Evolutionary conservation across 2,797 vertebrate genomes (phyloP).

Genomic region (Muscicapa striata): DNA sequence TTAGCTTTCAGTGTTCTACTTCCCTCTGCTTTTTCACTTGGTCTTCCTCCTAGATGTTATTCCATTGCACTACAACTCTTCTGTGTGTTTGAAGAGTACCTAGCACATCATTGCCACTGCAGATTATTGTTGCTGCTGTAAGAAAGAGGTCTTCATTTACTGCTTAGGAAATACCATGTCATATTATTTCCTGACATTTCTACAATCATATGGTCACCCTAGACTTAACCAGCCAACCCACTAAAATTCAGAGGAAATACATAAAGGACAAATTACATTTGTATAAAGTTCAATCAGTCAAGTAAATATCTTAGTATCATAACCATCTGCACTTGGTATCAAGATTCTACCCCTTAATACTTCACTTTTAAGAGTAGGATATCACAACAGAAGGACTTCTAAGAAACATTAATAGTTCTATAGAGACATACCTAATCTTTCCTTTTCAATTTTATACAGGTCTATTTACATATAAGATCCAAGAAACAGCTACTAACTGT

Average conservation of each 20-base stretch:
- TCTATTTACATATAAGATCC: neutral
- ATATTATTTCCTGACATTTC: neutral
- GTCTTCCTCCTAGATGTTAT: neutral
- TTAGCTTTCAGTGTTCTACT: neutral
- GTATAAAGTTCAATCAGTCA: neutral
- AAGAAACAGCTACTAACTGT: neutral
- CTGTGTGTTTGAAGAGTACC: neutral
- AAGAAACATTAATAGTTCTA: neutral
- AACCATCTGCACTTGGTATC: neutral
- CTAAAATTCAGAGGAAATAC: neutral
- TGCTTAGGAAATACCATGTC: neutral
- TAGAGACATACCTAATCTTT: neutral
- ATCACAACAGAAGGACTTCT: neutral
- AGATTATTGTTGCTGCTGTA: fast-evolving
- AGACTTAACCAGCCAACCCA: neutral
- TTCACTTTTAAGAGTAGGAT: neutral
- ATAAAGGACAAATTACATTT: neutral
- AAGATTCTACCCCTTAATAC: neutral
- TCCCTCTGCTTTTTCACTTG: neutral
- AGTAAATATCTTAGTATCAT: neutral
- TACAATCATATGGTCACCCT: neutral
- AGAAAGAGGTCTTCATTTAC: neutral
- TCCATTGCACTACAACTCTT: neutral
- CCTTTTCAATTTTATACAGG: neutral
- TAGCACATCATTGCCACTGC: too few relatives aligned